A percentile compares a stretch with the other conserved stretches of the same genome.
Conservation (phyloP, 2,113 vertebrate species). For the Pterophyllum scalare region DNA sequence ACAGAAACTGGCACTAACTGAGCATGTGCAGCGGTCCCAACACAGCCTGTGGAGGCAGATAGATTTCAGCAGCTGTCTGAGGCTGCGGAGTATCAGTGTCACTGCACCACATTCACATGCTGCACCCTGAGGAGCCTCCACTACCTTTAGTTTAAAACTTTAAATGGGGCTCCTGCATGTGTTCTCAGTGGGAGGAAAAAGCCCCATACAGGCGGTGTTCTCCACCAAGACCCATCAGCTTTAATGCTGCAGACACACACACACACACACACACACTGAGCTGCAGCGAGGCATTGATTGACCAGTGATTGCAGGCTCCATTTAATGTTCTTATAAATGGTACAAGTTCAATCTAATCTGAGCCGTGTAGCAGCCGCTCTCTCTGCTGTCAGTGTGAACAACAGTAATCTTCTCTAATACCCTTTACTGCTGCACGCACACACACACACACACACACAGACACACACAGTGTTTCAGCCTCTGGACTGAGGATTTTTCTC, state of each 20-base stretch:
- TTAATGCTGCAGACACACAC: conserved; percentile 22
- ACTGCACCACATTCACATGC: too few species aligned
- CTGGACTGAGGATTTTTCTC: not conserved
- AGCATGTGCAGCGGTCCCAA: too few species aligned
- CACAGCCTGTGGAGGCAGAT: too few species aligned
- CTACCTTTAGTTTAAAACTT: not conserved
- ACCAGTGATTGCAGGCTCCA: conserved; percentile 57
- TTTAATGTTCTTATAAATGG: conserved; percentile 74
- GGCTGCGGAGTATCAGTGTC: not conserved
- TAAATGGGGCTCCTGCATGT: not conserved
- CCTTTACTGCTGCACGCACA: conserved; percentile 40
- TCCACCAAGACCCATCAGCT: not conserved
- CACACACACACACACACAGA: conserved; percentile 29
- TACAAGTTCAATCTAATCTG: conserved; percentile 71
- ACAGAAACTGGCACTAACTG: too few species aligned
- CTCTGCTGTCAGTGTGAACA: conserved; percentile 64
- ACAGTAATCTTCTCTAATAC: conserved; percentile 65
- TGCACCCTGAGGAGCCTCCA: not conserved
- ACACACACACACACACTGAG: conserved; percentile 22
- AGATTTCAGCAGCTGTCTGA: not conserved
- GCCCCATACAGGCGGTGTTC: not conserved
- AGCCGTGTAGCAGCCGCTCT: conserved; percentile 38
- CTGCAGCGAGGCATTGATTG: conserved; percentile 47
- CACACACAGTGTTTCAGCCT: not conserved
- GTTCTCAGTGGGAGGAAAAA: not conserved